Conservation (phyloP, 2,888 invertebrate species). For the Agelastica alni region DNA sequence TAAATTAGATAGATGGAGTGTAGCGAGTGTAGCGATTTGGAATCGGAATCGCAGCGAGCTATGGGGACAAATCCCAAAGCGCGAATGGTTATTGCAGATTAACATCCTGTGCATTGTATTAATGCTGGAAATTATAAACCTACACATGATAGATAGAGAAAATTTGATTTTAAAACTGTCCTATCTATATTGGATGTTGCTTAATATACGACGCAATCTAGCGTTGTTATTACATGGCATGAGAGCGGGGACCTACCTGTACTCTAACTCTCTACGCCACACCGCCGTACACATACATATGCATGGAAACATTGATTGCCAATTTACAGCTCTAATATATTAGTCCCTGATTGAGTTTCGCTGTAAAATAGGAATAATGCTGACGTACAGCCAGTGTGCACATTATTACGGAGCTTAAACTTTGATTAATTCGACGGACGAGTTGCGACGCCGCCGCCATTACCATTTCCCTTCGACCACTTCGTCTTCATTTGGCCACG, state of each 20-base stretch:
- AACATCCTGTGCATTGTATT: constrained; percentile 58
- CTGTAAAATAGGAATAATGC: constrained; percentile 60
- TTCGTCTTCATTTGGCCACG: constrained; percentile 44
- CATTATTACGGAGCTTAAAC: constrained; percentile 59
- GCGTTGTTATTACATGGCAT: constrained; percentile 56
- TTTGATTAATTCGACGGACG: constrained; percentile 58
- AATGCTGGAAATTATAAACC: constrained; percentile 58
- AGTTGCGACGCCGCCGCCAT: constrained; percentile 51
- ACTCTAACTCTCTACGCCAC: constrained; percentile 32
- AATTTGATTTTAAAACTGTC: constrained; percentile 60
- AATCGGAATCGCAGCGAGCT: constrained; percentile 46
- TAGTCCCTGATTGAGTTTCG: constrained; percentile 60
- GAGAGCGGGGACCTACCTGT: constrained; percentile 38
- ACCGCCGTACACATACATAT: constrained; percentile 53
- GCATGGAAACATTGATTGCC: constrained; percentile 61
- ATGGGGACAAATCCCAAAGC: constrained; percentile 50
- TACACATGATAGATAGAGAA: constrained; percentile 58
- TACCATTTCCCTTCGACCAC: constrained; percentile 38
- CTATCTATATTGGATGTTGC: constrained; percentile 57
- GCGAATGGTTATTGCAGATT: constrained; percentile 58
- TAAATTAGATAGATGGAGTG: constrained; percentile 48
- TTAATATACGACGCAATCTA: constrained; percentile 59
- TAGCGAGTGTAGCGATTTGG: constrained; percentile 31
- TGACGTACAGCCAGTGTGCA: constrained; percentile 57
- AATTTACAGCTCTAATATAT: constrained; percentile 61